Percentiles rank a stretch among this genome's conserved stretches.
phyloP scores from a whole-genome alignment of 2,797 vertebrate species.

The Delichon dasypus region DNA sequence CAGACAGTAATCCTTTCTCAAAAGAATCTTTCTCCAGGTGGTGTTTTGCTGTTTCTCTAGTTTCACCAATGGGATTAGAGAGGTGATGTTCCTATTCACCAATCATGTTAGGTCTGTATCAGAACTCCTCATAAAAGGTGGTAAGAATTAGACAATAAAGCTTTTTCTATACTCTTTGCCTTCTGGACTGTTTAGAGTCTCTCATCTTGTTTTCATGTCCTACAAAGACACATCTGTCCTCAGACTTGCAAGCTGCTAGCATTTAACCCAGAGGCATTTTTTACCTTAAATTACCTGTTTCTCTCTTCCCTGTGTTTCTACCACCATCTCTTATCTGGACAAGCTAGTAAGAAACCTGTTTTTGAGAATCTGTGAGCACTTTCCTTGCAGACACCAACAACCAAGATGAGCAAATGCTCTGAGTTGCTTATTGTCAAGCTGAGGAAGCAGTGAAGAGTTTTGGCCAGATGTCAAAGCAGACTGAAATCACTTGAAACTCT shows the following conservation, averaged over 20 bases:
- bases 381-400: neutral
- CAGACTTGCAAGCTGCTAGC: neutral
- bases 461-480: neutral
- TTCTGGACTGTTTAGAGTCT: too few species aligned
- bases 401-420: neutral
- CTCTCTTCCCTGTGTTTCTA: neutral
- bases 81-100: too few species aligned
- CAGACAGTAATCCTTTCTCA: too few species aligned
- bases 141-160: too few species aligned
- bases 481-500: neutral
- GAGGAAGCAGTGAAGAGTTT: neutral
- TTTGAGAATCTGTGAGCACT: neutral
- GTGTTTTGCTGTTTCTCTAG: too few species aligned
- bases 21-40: too few species aligned
- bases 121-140: too few species aligned
- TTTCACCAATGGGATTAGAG: too few species aligned
- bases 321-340: neutral
- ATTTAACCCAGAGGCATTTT: neutral
- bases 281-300: neutral
- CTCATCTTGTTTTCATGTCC: too few species aligned
- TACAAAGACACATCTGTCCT: neutral
- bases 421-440: neutral
- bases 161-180: too few species aligned
- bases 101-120: too few species aligned
- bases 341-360: neutral